Evolutionary conservation across 2,113 vertebrate genomes (phyloP), one percentile per base, ranked within the genome.

Genomic region (Anhinga rufa): DNA sequence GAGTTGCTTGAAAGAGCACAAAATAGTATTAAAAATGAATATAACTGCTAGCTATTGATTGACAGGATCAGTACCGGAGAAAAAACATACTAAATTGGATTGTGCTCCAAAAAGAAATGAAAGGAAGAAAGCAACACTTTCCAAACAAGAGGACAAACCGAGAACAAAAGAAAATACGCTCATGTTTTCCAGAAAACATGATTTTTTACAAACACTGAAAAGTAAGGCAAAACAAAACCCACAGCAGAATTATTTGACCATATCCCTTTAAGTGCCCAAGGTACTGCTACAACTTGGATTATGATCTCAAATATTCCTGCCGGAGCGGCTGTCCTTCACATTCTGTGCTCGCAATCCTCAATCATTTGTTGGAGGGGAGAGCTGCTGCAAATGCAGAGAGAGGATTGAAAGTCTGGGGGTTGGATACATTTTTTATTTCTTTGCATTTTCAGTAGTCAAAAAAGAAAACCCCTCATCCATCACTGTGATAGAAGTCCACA

Each of bases 361-460:
- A 82, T 95, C 94, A 96, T 66, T 66, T 4, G 4, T 70, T 4
- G 36, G 46, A 96, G 49, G 40, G 52, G 54, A 78, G 87, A 91
- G 49, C 82, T 90, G 48, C 70, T 78, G 38, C 81, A 51, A 92
- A 93, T 55, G 57, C 62, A 87, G 21, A n/a, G 60, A 88, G 12
- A 82, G 78, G 71, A 94, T 2, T 95, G 88, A 57, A 96, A 97
- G 28, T 82, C 74, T 91, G 51, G 34, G 42, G 44, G 54, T 34
- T 90, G 79, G 69, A 74, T 74, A 76, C 14, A 49, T 92, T 94
- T 96, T 97, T 96, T 96, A 96, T 89, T 94, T 91, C 89, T 95
- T 79, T 96, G 92, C 80, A 91, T 95, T 97, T 97, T 91, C 85
- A 76, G 83, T 55, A 97, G 97, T 95, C 92, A 86, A 71, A 95